Evolutionary conservation across 2,888 invertebrate genomes (phyloP), one percentile per base, ranked within the genome.

Genomic region (Amphipoea lucens): DNA sequence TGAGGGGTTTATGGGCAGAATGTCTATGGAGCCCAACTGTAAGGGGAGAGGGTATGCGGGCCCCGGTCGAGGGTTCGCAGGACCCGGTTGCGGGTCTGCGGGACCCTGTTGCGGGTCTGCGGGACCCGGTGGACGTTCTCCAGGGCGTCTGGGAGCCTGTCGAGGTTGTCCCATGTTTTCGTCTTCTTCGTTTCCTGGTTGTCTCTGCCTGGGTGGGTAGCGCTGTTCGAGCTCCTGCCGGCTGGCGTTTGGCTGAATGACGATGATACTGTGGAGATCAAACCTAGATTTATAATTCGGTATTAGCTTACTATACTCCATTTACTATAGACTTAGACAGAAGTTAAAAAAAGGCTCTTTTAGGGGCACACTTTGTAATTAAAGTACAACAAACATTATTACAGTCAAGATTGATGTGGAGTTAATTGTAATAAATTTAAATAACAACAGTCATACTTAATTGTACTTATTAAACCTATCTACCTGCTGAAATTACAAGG

Each of bases 191-290:
- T 29, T 48, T 0, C 12, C 54, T 17, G n/a, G 42, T 3, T 36
- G 74, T 6, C 73, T 51, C 36, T 48, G 65, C 66, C 66, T 67
- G 6, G 62, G 66, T 0, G 81, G 79, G 62, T 74, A 81, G 0
- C 67, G 63, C 5, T 75, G 66, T 12, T 76, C 72, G 0, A 70
- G 12, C 1, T 74, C 57, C 0, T 74, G 69, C 0, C 80, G 77
- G 2, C 67, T 68, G 0, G 76, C 74, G 29, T 82, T 88, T 0
- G 89, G 89, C 2, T 89, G 89, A 0, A 89, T 88, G 0, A 89
- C 89, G 42, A 89, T 89, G 0, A 89, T 86, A 11, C 89, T 89
- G 87, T 11, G 51, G 62, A 70, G 14, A 11, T 73, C 57, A 2
- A 66, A 54, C 60, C 0, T 17, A 0, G 6, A 51, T 14, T 4